These are phyloP conservation scores for Diglossa brunneiventris DNA, from an alignment of 2,113 vertebrate species.

Conservation along the genomic window DNA sequence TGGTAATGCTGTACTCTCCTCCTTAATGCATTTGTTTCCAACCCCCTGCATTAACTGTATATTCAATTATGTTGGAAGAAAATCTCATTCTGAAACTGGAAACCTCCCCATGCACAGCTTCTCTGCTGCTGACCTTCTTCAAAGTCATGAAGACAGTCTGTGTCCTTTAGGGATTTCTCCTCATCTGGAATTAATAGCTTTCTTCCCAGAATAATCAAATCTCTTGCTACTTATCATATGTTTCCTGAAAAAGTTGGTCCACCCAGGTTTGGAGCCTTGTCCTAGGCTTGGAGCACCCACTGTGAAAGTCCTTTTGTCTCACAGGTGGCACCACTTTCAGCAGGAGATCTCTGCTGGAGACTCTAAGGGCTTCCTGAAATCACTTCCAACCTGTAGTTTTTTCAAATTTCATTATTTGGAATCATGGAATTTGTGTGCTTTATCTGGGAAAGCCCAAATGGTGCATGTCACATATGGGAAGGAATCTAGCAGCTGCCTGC, in stretches of 20 bases:
- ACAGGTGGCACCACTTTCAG: background rate
- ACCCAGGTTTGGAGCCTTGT: background rate
- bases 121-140: conserved; percentile 22
- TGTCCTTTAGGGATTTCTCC: background rate
- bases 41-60: background rate
- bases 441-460: background rate
- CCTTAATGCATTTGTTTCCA: background rate
- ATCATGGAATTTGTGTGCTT: background rate
- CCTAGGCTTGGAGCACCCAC: background rate
- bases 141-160: background rate
- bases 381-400: background rate
- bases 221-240: background rate
- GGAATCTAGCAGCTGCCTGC: background rate
- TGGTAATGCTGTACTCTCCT: background rate
- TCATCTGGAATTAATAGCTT: conserved; percentile 10
- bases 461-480: background rate
- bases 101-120: background rate
- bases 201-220: background rate
- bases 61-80: conserved; percentile 12
- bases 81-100: conserved; percentile 16
- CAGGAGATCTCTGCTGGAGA: background rate
- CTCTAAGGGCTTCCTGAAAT: background rate
- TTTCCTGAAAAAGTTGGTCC: background rate
- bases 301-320: background rate
- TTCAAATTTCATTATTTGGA: background rate